Base-by-base conservation (phyloP, 2,888 invertebrate genomes). In the Drepanosiphum platanoidis region DNA sequence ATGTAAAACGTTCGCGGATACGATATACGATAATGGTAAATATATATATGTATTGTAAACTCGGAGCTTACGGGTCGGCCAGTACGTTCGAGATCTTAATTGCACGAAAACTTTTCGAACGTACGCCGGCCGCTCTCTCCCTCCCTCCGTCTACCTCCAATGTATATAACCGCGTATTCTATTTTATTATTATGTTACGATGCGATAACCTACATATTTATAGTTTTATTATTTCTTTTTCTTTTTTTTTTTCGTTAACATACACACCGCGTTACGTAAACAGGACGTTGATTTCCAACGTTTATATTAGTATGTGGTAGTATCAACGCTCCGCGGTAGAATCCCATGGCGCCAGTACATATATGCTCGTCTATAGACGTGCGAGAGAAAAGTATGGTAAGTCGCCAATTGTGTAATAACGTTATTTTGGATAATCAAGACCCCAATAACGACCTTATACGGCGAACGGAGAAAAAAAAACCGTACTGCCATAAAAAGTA, bases 251-350 rank as follows among this genome's bases (percentile, higher is more conserved):
- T 15, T 1, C 75, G 46, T 46, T 15, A 4, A 52, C 3, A 27
- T 27, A 75, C n/a, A 34, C 27, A 32, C 32, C 22, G 13, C 27
- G 46, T 79, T 79, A 68, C 46, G 32, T 46, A 46, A 79, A 79
- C 79, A 9, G 66, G 46, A 79, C 68, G 79, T 68, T 79, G 46
- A 68, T 79, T 79, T 79, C 68, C 68, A 79, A 68, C 27, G 52
- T 22, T 30, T 68, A 68, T 34, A n/a, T 79, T 68, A 46, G 68
- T n/a, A n/a, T n/a, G n/a, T 66, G 32, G 32, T 66, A n/a, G 30
- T 66, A 79, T 66, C 66, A 15, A 78, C 46, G 34, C n/a, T n/a
- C n/a, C 34, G 22, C 32, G 32, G 15, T 68, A 66, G 68, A 66
- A 64, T 64, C 64, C 18, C 42, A 42, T 64, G 64, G 78, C 64